These are phyloP conservation scores for Stenolophus ochropezus DNA, from an alignment of 2,888 invertebrate species.

Conservation along the genomic window DNA sequence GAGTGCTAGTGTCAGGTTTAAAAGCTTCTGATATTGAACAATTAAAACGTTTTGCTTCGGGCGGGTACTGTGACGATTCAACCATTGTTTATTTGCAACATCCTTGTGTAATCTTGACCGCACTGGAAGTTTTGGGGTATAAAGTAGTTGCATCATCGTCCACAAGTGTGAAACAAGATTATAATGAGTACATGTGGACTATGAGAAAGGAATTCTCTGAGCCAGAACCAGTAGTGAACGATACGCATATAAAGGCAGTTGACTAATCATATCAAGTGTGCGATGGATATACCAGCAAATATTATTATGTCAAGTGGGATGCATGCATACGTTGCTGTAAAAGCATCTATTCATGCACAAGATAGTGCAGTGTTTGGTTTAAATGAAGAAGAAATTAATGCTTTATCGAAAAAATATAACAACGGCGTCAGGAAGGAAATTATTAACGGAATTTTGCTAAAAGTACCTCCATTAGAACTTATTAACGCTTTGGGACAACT, in stretches of 20 bases:
- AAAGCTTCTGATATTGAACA: conserved; percentile 90
- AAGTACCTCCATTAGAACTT: conserved; percentile 81
- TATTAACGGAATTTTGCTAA: conserved; percentile 84
- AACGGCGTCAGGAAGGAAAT: conserved; percentile 77
- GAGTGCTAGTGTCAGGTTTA: conserved; percentile 89
- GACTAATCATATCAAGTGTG: conserved; percentile 52
- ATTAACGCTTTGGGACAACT: conserved; percentile 85
- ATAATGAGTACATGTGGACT: conserved; percentile 95
- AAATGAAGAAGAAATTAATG: conserved; percentile 81
- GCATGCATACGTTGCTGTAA: conserved; percentile 85
- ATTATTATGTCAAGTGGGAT: conserved; percentile 74
- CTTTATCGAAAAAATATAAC: conserved; percentile 82
- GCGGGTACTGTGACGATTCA: conserved; percentile 88
- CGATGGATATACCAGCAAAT: conserved; percentile 72
- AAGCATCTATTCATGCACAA: conserved; percentile 84
- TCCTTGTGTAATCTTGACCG: conserved; percentile 90
- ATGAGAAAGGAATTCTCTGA: conserved; percentile 92
- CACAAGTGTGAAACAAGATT: conserved; percentile 89
- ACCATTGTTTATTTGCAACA: conserved; percentile 91
- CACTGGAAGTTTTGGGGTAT: conserved; percentile 91
- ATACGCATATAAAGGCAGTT: conserved; percentile 63
- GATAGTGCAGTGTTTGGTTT: conserved; percentile 87
- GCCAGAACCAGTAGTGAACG: conserved; percentile 80
- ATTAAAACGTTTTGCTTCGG: conserved; percentile 87
- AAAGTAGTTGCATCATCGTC: conserved; percentile 92